These are phyloP conservation scores for Azorinus chamasolen DNA, from an alignment of 2,888 invertebrate genomes.

Conservation along the genomic window DNA sequence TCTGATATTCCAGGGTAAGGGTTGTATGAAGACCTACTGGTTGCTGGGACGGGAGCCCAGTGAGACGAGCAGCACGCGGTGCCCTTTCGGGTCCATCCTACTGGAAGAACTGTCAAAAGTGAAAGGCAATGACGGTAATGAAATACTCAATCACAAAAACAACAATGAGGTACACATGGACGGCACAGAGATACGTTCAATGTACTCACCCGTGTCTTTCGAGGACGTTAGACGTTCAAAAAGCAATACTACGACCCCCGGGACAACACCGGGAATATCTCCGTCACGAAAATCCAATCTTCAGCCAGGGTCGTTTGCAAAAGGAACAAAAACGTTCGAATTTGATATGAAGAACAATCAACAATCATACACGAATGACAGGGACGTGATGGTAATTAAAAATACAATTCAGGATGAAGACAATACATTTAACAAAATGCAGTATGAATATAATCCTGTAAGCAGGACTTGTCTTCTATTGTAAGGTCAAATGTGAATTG, in stretches of 20 bases:
- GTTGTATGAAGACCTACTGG: conserved; percentile 80
- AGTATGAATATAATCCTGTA: too few relatives aligned
- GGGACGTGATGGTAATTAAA: conserved; percentile 24
- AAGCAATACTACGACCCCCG: conserved; percentile 23
- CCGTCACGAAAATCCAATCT: conserved; percentile 9
- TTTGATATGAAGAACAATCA: background rate
- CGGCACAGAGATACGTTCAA: conserved; percentile 50
- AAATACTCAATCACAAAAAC: conserved; percentile 10
- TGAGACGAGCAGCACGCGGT: conserved; percentile 47
- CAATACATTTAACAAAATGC: too few relatives aligned
- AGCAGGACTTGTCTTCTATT: too few relatives aligned
- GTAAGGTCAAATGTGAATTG: too few relatives aligned
- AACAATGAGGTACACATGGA: conserved; percentile 6
- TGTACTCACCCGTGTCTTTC: conserved; percentile 79
- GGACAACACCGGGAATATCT: conserved; percentile 17
- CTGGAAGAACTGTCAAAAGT: conserved; percentile 67
- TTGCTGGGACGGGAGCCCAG: conserved; percentile 58
- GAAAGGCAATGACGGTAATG: conserved; percentile 16
- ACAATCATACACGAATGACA: conserved; percentile 1
- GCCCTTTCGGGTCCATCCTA: conserved; percentile 71
- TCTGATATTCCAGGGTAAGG: conserved; percentile 78
- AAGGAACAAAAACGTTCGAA: background rate
- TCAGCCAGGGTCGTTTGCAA: background rate
- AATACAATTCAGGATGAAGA: conserved; percentile 27
- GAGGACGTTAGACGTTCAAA: conserved; percentile 67